phyloP scores from a whole-genome alignment of 2,797 vertebrate genomes.

The Paramormyrops hopkinsi region DNA sequence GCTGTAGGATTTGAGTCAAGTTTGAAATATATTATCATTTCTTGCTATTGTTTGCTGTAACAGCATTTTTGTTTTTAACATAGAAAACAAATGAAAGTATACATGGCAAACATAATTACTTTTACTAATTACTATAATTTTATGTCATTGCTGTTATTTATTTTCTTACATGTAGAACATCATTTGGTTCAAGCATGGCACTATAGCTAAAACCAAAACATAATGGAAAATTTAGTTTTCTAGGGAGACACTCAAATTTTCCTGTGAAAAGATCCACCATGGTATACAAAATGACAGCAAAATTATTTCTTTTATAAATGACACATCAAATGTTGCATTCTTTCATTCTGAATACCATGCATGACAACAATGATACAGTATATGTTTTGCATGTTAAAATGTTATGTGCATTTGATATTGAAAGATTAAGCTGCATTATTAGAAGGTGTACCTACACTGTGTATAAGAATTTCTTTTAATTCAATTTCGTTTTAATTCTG shows the following conservation, averaged over 20 bases:
- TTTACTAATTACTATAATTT: neutral
- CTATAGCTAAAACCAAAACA: neutral
- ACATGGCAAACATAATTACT: neutral
- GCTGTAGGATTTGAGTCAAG: too few relatives aligned
- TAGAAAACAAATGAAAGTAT: neutral
- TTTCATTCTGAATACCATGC: neutral
- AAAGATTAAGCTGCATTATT: neutral
- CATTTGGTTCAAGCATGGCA: neutral
- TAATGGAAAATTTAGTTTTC: neutral
- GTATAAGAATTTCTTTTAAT: neutral
- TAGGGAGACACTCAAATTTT: neutral
- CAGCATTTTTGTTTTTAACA: neutral
- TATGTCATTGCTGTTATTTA: neutral
- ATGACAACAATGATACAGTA: neutral
- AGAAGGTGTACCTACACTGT: neutral
- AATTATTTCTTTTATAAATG: neutral
- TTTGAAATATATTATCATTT: too few relatives aligned
- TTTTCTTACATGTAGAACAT: neutral
- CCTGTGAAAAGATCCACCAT: neutral
- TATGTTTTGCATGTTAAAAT: neutral
- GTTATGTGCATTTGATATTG: neutral
- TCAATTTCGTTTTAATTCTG: neutral
- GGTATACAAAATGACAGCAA: neutral
- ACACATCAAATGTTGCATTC: neutral
- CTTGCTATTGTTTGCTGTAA: neutral